Base-by-base conservation (phyloP, 2,113 vertebrate genomes). In the Rhizomys pruinosus region DNA sequence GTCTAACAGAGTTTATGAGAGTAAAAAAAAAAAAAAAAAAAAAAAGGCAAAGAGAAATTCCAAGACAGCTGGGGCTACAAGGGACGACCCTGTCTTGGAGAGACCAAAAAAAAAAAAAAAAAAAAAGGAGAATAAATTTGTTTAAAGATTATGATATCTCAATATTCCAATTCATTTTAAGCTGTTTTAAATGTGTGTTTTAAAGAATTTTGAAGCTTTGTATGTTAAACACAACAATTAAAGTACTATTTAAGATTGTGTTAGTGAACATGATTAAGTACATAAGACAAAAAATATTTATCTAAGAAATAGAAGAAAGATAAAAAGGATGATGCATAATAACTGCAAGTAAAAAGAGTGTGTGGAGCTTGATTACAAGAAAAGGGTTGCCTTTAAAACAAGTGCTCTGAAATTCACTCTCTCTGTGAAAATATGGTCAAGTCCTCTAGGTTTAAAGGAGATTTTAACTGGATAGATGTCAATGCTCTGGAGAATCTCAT, bases 381-480 rank as follows among this genome's bases (percentile, higher is more conserved):
- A 2, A 10, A 84, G 6, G 9, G 3, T 76, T 5, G 12, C 52
- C 22, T 64, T 88, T 22, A 39, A 16, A 52, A 57, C 69, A 72
- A 90, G 37, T 90, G 64, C 16, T 39, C 13, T 37, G 42, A 69
- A 20, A 61, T 27, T 66, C 55, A n/a, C 15, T 74, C 2, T 77
- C 2, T 44, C 42, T 44, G 10, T 0, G 68, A 71, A 16, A 88
- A 22, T 29, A 12, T 80, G 74, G 39, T 5, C 3, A 73, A n/a
- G 84, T 0, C 8, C 20, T 1, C 1, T 2, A 2, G 1, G 11
- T 20, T 22, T 15, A 39, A 8, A 47, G n/a, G 22, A 22, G 1
- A 34, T 57, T 39, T 4, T 4, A 15, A 4, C 9, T 68, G 20
- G 32, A 27, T 16, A 72, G 32, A 37, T 90, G 12, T 74, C 11